Conservation (phyloP, 1,140 invertebrate species). For the Achatina immaculata region DNA sequence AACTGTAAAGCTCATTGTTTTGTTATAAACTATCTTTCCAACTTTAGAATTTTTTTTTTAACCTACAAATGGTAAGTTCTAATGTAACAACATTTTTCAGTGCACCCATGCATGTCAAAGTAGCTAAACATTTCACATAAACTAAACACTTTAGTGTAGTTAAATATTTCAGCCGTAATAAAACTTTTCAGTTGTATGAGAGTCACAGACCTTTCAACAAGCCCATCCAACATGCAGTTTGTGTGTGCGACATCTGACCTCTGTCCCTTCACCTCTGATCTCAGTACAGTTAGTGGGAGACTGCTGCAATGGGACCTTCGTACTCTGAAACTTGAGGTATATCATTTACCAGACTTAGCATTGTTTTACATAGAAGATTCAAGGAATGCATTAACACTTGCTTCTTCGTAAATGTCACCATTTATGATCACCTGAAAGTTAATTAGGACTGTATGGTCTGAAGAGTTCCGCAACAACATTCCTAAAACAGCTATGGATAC, state of each 20-base stretch:
- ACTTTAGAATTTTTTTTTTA: too few relatives aligned
- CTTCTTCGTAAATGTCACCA: background rate
- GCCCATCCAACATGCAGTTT: constrained; percentile 76
- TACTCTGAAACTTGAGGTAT: constrained; percentile 76
- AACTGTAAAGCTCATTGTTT: too few relatives aligned
- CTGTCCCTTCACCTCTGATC: constrained; percentile 31
- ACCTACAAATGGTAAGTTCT: too few relatives aligned
- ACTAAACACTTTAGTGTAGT: too few relatives aligned
- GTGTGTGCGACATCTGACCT: constrained; percentile 74
- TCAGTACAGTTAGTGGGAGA: constrained; percentile 69
- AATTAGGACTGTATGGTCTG: too few relatives aligned
- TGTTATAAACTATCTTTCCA: too few relatives aligned
- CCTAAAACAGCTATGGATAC: too few relatives aligned
- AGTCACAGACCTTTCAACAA: constrained; percentile 74
- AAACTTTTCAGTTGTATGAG: constrained; percentile 56
- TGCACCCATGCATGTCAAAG: too few relatives aligned
- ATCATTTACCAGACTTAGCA: background rate
- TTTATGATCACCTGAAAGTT: background rate
- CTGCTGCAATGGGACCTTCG: constrained; percentile 77
- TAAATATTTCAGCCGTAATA: too few relatives aligned
- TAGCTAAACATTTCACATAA: too few relatives aligned
- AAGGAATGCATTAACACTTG: background rate
- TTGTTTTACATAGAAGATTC: background rate
- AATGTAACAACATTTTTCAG: too few relatives aligned
- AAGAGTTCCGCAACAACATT: too few relatives aligned